Percentiles rank a stretch among this genome's conserved stretches.
Conservation (phyloP, 2,797 vertebrate species). For the Erpetoichthys calabaricus region DNA sequence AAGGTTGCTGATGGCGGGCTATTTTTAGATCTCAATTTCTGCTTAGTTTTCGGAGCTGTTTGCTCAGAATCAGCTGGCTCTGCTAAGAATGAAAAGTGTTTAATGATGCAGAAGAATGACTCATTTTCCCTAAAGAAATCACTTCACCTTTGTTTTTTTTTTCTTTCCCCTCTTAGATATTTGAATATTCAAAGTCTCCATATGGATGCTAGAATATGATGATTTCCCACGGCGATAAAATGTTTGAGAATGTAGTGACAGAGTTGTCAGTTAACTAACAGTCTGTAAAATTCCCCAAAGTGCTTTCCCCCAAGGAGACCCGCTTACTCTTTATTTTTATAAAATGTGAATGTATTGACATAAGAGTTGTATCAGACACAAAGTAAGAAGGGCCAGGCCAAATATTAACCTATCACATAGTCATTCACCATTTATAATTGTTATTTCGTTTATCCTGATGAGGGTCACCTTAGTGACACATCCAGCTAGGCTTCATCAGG, state of each 20-base stretch:
- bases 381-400: too few species aligned
- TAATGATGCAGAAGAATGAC: conserved; percentile 16
- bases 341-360: neutral
- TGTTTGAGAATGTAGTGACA: neutral
- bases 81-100: conserved; percentile 10
- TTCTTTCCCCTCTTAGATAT: neutral
- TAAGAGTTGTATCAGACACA: too few species aligned
- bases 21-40: conserved; percentile 13
- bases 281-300: neutral
- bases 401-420: too few species aligned
- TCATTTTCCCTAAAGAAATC: conserved; percentile 12
- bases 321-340: neutral
- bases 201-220: conserved; percentile 5
- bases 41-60: conserved; percentile 12
- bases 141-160: conserved; percentile 4
- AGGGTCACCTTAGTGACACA: too few species aligned
- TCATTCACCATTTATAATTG: too few species aligned
- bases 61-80: conserved; percentile 9
- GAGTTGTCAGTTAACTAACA: conserved; percentile 1
- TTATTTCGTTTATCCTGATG: too few species aligned
- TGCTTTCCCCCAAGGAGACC: neutral
- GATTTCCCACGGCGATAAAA: conserved; percentile 3
- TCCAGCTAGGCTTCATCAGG: too few species aligned
- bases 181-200: neutral
- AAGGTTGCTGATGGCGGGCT: conserved; percentile 6